Evolutionary conservation across 2,888 invertebrate species (phyloP).

Genomic region (Barypeithes pellucidus): DNA sequence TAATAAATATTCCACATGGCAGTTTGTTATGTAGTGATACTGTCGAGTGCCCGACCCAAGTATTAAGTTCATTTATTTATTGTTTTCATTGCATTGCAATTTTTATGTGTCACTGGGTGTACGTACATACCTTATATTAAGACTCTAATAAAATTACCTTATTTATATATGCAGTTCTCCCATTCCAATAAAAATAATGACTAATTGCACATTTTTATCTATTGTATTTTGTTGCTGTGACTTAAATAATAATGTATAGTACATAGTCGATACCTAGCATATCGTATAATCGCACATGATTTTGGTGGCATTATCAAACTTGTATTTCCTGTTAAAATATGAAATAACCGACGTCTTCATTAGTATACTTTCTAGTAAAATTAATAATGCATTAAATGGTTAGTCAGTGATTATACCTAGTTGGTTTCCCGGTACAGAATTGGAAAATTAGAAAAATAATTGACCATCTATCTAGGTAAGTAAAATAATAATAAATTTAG

Average conservation of each 20-base stretch:
- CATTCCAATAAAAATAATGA: slow-evolving; percentile 15
- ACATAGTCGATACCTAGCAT: slow-evolving; percentile 1
- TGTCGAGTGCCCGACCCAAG: too few species aligned
- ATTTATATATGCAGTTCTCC: not conserved
- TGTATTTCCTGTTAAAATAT: slow-evolving; percentile 19
- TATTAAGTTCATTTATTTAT: too few species aligned
- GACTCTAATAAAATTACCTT: slow-evolving; percentile 1
- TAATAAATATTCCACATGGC: too few species aligned
- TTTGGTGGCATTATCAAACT: slow-evolving; percentile 16
- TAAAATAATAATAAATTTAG: not conserved
- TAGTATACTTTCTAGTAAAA: slow-evolving; percentile 14
- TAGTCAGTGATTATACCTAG: not conserved
- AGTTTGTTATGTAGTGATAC: too few species aligned
- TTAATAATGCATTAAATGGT: not conserved
- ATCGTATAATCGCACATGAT: slow-evolving; percentile 6
- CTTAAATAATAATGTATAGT: slow-evolving; percentile 9
- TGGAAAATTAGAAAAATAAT: not conserved
- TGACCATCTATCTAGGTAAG: not conserved
- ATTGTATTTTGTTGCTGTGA: slow-evolving; percentile 19
- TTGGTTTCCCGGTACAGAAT: not conserved
- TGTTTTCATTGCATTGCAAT: too few species aligned
- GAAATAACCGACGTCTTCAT: not conserved
- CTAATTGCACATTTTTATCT: slow-evolving; percentile 24
- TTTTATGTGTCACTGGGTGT: too few species aligned
- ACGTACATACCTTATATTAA: not conserved